Conservation (phyloP, 2,888 invertebrate species). For the Synergus gifuensis region DNA sequence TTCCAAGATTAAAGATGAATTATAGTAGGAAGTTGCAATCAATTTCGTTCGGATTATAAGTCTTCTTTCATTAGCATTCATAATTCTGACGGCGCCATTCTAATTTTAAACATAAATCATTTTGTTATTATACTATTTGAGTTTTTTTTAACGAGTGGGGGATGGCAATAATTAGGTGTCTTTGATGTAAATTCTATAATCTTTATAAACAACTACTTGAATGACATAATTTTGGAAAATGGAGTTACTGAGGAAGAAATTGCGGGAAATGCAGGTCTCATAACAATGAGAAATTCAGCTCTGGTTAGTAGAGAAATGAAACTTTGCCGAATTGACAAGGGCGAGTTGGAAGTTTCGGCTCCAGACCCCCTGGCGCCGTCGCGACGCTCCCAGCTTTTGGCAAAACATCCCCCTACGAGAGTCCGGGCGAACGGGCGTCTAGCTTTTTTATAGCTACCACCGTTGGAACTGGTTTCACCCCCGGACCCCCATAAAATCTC, state of each 20-base stretch:
- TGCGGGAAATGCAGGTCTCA: background rate
- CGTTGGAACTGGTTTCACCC: conserved; percentile 61
- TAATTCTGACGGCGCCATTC: background rate
- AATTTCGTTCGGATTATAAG: background rate
- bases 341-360: conserved; percentile 67
- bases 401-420: conserved; percentile 71
- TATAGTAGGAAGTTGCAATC: background rate
- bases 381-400: conserved; percentile 73
- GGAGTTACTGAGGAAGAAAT: background rate
- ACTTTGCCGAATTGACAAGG: conserved; percentile 65
- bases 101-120: too few species aligned
- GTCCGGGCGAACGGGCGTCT: conserved; percentile 63
- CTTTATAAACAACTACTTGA: background rate
- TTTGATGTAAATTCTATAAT: background rate
- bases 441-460: conserved; percentile 65
- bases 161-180: background rate
- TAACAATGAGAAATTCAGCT: background rate
- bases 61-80: background rate
- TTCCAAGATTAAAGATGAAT: conserved; percentile 21
- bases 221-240: conserved; percentile 1
- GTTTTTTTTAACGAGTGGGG: too few species aligned
- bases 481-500: conserved; percentile 66
- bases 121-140: too few species aligned
- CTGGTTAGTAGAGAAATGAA: conserved; percentile 50
- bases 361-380: conserved; percentile 76